phyloP scores from a whole-genome alignment of 1,140 invertebrate species.

The Antheraea pernyi region DNA sequence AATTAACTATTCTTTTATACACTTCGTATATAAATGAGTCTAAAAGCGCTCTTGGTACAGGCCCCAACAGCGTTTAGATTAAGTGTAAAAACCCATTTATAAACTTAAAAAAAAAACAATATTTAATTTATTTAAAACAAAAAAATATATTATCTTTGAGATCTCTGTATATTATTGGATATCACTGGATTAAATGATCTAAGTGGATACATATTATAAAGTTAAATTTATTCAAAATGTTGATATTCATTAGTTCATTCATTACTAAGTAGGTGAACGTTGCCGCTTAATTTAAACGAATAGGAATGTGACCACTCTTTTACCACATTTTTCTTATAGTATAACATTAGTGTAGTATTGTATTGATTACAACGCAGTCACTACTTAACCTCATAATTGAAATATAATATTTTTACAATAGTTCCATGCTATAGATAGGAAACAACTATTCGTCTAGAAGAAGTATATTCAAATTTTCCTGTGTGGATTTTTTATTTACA shows the following conservation, averaged over 20 bases:
- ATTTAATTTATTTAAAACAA: background rate
- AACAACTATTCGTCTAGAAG: no score
- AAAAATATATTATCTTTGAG: background rate
- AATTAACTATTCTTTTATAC: background rate
- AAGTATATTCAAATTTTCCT: no score
- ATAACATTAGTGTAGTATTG: no score
- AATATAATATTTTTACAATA: no score
- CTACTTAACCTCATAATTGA: no score
- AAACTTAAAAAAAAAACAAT: background rate
- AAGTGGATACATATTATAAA: slow-evolving; percentile 1
- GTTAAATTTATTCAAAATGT: slow-evolving; percentile 1
- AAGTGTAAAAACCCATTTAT: background rate
- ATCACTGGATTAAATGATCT: background rate
- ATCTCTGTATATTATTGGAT: background rate
- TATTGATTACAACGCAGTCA: no score
- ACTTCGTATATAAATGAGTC: background rate
- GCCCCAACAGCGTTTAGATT: background rate
- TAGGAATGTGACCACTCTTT: background rate
- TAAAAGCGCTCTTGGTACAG: slow-evolving; percentile 3
- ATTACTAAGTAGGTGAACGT: background rate
- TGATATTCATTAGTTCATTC: background rate
- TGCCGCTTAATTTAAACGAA: background rate
- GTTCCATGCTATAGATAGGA: no score
- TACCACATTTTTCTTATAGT: background rate
- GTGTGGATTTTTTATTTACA: no score